phyloP scores from a whole-genome alignment of 2,888 invertebrate genomes.

The Cerastis rubricosa region DNA sequence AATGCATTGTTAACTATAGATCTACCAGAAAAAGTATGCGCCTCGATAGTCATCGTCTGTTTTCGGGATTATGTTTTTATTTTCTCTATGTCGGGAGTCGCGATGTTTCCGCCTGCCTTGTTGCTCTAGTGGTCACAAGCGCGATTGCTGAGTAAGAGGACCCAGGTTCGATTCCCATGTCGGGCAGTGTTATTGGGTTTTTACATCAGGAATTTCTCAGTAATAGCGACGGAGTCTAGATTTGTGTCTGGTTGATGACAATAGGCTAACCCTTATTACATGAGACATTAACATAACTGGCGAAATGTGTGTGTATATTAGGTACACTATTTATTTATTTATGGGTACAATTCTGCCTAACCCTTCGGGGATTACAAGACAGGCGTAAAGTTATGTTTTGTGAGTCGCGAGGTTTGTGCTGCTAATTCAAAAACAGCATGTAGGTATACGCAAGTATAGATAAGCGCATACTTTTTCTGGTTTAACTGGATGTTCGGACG shows the following conservation, averaged over 20 bases:
- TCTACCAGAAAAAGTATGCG: neutral
- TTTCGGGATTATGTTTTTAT: neutral
- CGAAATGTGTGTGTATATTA: no score
- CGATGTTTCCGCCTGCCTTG: neutral
- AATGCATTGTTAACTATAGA: neutral
- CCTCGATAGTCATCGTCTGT: neutral
- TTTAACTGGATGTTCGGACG: neutral
- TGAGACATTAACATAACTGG: neutral
- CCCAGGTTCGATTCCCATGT: neutral
- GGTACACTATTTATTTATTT: no score
- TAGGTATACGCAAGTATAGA: neutral
- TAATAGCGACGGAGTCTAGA: neutral
- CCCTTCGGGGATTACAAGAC: neutral
- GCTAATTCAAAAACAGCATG: neutral
- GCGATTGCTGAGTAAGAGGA: neutral
- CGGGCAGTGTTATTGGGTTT: neutral
- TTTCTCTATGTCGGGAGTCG: neutral
- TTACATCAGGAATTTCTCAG: neutral
- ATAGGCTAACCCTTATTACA: neutral
- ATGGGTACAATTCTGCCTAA: no score
- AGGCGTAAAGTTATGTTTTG: neutral
- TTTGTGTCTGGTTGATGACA: neutral
- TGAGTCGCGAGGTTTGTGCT: neutral
- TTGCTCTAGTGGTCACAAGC: neutral
- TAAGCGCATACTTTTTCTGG: neutral